Percentiles rank a stretch among this genome's conserved stretches.
These are phyloP conservation scores for Dicranocentrus wangi DNA, from an alignment of 2,888 invertebrate genomes.

Conservation along the genomic window DNA sequence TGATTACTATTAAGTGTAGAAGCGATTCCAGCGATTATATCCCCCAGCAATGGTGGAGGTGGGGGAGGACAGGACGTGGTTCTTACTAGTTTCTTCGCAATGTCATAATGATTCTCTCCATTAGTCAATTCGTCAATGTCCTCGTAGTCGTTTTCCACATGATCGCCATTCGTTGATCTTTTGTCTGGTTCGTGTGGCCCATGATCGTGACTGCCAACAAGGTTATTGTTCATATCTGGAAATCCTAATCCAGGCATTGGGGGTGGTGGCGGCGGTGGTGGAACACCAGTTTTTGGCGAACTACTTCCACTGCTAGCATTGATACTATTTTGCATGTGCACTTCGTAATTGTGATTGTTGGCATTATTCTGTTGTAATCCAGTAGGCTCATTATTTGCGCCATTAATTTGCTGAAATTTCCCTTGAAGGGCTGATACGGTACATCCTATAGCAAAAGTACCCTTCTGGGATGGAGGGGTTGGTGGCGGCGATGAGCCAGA, in stretches of 20 bases:
- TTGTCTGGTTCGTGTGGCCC: slow-evolving; percentile 51
- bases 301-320: slow-evolving; percentile 40
- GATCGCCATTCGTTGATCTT: slow-evolving; percentile 37
- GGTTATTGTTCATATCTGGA: slow-evolving; percentile 57
- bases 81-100: slow-evolving; percentile 61
- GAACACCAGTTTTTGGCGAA: slow-evolving; percentile 44
- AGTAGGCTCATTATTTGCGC: slow-evolving; percentile 33
- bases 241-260: slow-evolving; percentile 61
- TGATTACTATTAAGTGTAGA: not conserved
- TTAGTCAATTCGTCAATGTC: slow-evolving; percentile 82
- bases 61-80: slow-evolving; percentile 68
- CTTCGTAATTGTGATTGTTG: slow-evolving; percentile 48
- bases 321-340: slow-evolving; percentile 62
- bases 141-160: slow-evolving; percentile 80
- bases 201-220: slow-evolving; percentile 48
- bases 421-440: slow-evolving; percentile 53
- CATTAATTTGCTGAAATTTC: slow-evolving; percentile 57
- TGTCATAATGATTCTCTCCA: slow-evolving; percentile 60
- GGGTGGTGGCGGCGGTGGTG: slow-evolving; percentile 73
- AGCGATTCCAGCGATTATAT: slow-evolving; percentile 11
- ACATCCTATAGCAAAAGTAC: slow-evolving; percentile 53
- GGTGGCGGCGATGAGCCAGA: slow-evolving; percentile 64
- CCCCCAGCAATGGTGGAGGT: slow-evolving; percentile 51
- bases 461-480: slow-evolving; percentile 63
- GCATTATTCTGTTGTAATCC: slow-evolving; percentile 13